Conservation (phyloP, 2,888 invertebrate species). For the Harpagoxenus sublaevis region DNA sequence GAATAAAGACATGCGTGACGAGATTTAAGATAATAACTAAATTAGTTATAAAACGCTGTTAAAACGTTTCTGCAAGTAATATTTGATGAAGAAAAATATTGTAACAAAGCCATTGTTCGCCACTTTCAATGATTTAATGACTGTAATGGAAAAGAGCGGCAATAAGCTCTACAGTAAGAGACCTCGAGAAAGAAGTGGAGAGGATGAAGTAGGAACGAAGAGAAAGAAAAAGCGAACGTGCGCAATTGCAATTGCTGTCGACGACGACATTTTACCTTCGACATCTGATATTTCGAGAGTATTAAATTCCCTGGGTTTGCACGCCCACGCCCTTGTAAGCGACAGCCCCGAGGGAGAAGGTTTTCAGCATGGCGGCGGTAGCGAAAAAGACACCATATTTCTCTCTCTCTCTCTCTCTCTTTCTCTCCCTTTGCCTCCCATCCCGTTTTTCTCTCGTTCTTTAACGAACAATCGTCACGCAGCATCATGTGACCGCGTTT, state of each 20-base stretch:
- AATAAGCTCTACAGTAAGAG: slow-evolving; percentile 27
- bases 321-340: slow-evolving; percentile 72
- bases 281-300: slow-evolving; percentile 81
- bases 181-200: slow-evolving; percentile 32
- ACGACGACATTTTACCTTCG: slow-evolving; percentile 77
- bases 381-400: slow-evolving; percentile 63
- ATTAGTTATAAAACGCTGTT: slow-evolving; percentile 18
- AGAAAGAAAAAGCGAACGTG: slow-evolving; percentile 41
- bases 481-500: slow-evolving; percentile 70
- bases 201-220: slow-evolving; percentile 43
- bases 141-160: slow-evolving; percentile 24
- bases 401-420: not conserved
- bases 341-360: slow-evolving; percentile 65
- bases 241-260: slow-evolving; percentile 49
- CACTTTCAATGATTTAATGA: slow-evolving; percentile 32
- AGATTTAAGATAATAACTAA: slow-evolving; percentile 5
- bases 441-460: slow-evolving; percentile 25
- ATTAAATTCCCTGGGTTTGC: slow-evolving; percentile 76
- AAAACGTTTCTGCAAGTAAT: slow-evolving; percentile 31
- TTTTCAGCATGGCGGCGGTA: slow-evolving; percentile 68
- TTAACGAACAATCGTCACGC: slow-evolving; percentile 75
- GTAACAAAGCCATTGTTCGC: not conserved
- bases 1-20: not conserved
- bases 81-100: slow-evolving; percentile 18
- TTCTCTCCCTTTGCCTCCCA: slow-evolving; percentile 10